A percentile compares a stretch with the other conserved stretches of the same genome.
phyloP scores from a whole-genome alignment of 2,113 vertebrate genomes.

The Brienomyrus longianalis region DNA sequence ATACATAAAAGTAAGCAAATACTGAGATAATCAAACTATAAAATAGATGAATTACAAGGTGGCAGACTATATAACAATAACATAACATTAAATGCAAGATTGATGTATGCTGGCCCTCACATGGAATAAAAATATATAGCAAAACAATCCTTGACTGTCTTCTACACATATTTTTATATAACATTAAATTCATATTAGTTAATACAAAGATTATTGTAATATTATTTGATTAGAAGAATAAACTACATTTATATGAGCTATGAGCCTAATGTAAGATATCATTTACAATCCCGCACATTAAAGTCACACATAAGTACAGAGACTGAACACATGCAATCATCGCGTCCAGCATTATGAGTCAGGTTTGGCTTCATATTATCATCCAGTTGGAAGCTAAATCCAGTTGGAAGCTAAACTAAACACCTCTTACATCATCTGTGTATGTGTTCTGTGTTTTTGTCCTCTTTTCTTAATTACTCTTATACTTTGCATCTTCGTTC shows the following conservation, averaged over 20 bases:
- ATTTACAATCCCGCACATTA: background rate
- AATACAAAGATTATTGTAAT: background rate
- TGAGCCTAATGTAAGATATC: background rate
- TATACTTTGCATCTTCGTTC: background rate
- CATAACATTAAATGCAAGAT: background rate
- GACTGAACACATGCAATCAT: background rate
- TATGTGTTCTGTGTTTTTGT: background rate
- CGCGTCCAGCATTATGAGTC: background rate
- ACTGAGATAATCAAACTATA: too few relatives aligned
- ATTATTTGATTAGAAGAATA: background rate
- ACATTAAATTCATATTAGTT: background rate
- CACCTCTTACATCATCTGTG: conserved; percentile 1
- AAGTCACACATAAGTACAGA: background rate
- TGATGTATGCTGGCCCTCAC: background rate
- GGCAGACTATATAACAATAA: background rate
- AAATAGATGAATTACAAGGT: background rate
- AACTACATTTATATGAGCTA: background rate
- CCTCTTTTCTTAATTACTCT: background rate
- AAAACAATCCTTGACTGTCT: background rate
- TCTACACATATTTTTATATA: background rate
- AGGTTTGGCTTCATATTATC: background rate
- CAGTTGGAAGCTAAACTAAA: background rate
- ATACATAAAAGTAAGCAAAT: too few relatives aligned
- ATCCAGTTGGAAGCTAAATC: background rate
- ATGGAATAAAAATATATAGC: background rate